Percentiles rank a stretch among this genome's conserved stretches.
Conservation (phyloP, 2,113 vertebrate genomes). For the Capreolus pygargus region DNA sequence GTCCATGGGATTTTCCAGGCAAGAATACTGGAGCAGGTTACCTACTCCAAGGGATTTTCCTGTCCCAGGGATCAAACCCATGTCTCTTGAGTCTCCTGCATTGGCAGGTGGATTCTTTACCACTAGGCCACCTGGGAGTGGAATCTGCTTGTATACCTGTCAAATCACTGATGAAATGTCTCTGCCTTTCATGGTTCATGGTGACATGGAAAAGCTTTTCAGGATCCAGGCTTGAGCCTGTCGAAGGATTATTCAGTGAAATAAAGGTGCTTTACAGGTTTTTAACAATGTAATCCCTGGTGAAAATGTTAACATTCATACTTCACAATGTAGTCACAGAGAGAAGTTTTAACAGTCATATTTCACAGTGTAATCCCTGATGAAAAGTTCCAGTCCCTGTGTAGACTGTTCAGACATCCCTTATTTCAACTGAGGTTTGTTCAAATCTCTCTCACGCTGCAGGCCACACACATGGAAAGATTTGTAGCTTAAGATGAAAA, state of each 20-base stretch:
- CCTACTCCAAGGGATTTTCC: not conserved
- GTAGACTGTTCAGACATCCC: not conserved
- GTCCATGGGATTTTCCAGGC: not conserved
- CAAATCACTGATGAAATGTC: rapidly evolving
- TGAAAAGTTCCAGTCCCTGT: not conserved
- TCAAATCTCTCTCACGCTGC: not conserved
- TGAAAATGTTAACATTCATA: not conserved
- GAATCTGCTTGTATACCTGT: rapidly evolving
- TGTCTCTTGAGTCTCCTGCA: not conserved
- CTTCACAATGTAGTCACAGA: not conserved
- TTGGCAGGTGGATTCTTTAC: not conserved
- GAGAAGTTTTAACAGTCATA: not conserved
- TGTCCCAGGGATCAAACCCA: not conserved
- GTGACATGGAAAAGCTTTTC: not conserved
- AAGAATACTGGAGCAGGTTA: not conserved
- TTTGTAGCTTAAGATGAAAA: not conserved
- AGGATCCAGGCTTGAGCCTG: rapidly evolving
- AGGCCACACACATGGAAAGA: not conserved
- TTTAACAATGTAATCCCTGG: not conserved
- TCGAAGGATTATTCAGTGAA: not conserved
- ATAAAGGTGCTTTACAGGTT: not conserved
- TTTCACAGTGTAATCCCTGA: not conserved
- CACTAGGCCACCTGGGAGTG: not conserved
- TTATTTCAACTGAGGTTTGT: not conserved
- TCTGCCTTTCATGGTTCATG: rapidly evolving